Evolutionary conservation across 2,888 invertebrate species (phyloP), one percentile per base, ranked within the genome.

Genomic region (Eudemis profundana): DNA sequence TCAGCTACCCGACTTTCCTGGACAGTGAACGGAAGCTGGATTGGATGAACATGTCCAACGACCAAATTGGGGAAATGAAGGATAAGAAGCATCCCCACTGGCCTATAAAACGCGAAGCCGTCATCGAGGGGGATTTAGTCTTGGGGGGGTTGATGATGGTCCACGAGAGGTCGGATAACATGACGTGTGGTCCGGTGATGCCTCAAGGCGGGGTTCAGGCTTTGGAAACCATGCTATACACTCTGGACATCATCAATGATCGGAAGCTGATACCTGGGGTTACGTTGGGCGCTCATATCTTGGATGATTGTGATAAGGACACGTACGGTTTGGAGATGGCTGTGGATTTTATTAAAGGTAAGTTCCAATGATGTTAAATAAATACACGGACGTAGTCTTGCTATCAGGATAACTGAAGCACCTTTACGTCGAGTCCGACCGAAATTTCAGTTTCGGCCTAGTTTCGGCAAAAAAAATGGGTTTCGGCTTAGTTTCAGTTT

Each of bases 291-390:
- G 97, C 97, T 8, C 96, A 98, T 81, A 95, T 98, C 59, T 93
- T 98, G 69, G 98, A 98, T 81, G 98, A 98, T 86, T 98, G 98
- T 86, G 98, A 98, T 92, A 97, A 97, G 88, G 98, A 98, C 83
- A 98, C 98, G 0, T 98, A 98, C 79, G 98, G 98, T 0, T 92
- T 98, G 71, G 98, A 98, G 84, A 98, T 98, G 95, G 97, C 98
- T 14, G 97, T 98, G 14, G 98, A 98, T 88, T 98, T 98, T 85
- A 98, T 98, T 69, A 97, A 98, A 96, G 98, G 98, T 98, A 90
- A 92, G 94, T 85, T n/a, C 5, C 8, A 29, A 2, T 33, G 23
- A 23, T 23, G 5, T 23, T 23, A 23, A 3, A 23, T 5, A 23
- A 23, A 4, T 23, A 23, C 23, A 23, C 23, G 3, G 3, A 23